These are phyloP conservation scores for Ephestia elutella DNA, from an alignment of 1,140 invertebrate genomes.

Conservation along the genomic window DNA sequence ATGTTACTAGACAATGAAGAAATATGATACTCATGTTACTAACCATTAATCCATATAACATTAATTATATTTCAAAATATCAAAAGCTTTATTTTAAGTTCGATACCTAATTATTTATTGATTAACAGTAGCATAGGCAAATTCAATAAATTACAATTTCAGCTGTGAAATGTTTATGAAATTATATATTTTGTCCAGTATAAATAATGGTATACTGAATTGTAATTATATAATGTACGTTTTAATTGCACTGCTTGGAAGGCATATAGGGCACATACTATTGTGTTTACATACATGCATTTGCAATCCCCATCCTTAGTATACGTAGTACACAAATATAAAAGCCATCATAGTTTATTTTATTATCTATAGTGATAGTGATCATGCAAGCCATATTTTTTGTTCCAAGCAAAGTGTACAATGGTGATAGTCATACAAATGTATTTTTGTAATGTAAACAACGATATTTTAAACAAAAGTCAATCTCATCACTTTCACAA, in stretches of 20 bases:
- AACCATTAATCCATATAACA: neutral
- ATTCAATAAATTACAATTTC: neutral
- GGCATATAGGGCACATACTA: neutral
- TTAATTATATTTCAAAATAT: neutral
- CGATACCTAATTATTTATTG: neutral
- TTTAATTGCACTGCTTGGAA: neutral
- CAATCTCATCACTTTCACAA: slow-evolving; percentile 9
- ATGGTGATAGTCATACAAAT: slow-evolving; percentile 42
- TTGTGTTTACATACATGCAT: neutral
- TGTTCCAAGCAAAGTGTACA: slow-evolving; percentile 47
- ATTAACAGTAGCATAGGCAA: neutral
- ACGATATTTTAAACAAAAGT: neutral
- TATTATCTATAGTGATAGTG: slow-evolving; percentile 24
- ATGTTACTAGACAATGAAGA: slow-evolving; percentile 2
- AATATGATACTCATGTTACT: slow-evolving; percentile 2
- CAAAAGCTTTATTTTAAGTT: slow-evolving; percentile 1
- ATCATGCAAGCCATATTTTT: slow-evolving; percentile 49
- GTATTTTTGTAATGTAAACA: slow-evolving; percentile 43
- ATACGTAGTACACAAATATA: neutral
- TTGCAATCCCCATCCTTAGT: slow-evolving; percentile 1
- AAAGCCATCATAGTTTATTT: slow-evolving; percentile 14
- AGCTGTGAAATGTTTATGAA: too few species aligned
- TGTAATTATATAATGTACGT: neutral
- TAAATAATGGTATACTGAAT: too few species aligned
- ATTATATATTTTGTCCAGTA: too few species aligned